phyloP scores from a whole-genome alignment of 2,113 vertebrate genomes.

The Megaptera novaeangliae region DNA sequence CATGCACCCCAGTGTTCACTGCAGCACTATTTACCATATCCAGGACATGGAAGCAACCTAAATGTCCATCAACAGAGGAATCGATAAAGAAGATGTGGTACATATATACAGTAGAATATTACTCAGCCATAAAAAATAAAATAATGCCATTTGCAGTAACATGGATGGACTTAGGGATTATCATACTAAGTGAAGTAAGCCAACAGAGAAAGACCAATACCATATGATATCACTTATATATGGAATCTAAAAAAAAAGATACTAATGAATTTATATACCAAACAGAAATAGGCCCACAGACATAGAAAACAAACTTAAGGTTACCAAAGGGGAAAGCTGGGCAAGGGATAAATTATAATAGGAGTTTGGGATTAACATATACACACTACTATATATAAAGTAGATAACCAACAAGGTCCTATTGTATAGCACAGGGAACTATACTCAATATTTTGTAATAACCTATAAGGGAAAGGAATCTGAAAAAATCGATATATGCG shows the following conservation, averaged over 20 bases:
- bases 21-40: not conserved
- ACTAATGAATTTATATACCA: not conserved
- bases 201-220: not conserved
- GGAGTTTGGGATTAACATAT: not conserved
- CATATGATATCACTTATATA: not conserved
- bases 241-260: not conserved
- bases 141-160: not conserved
- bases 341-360: not conserved
- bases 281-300: not conserved
- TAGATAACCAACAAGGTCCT: not conserved
- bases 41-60: not conserved
- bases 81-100: not conserved
- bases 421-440: not conserved
- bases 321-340: not conserved
- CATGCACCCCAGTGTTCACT: not conserved
- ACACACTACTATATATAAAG: not conserved
- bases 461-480: not conserved
- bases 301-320: not conserved
- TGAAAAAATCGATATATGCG: not conserved
- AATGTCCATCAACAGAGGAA: not conserved
- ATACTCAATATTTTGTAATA: not conserved
- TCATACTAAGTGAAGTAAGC: not conserved
- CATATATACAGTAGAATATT: not conserved
- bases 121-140: not conserved
- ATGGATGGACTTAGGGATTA: not conserved